phyloP scores from a whole-genome alignment of 2,888 invertebrate species.

The Nemotelus pantherinus region DNA sequence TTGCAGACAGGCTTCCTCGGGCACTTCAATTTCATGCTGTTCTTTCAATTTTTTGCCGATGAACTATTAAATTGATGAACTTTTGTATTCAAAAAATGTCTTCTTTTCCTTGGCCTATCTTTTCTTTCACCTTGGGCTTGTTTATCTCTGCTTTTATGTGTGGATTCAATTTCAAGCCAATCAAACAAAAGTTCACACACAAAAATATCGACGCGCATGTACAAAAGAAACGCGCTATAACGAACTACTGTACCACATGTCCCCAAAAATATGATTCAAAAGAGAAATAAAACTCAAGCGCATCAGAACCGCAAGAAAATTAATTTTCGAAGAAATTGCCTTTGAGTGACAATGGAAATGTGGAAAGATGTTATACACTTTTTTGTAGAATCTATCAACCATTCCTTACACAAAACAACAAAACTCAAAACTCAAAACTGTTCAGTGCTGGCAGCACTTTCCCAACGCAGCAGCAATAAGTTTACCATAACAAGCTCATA shows the following conservation, averaged over 20 bases:
- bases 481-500: no score
- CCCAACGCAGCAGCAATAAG: no score
- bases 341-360: no score
- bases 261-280: background rate
- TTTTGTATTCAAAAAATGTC: background rate
- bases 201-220: background rate
- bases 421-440: no score
- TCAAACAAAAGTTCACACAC: background rate
- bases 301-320: background rate
- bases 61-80: slow-evolving; percentile 4
- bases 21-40: slow-evolving; percentile 18
- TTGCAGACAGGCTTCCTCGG: slow-evolving; percentile 11
- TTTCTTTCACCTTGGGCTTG: slow-evolving; percentile 1
- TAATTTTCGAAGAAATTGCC: no score
- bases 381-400: no score
- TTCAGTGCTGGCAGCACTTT: no score
- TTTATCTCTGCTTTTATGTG: background rate
- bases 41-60: slow-evolving; percentile 19
- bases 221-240: background rate
- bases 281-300: background rate
- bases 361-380: no score
- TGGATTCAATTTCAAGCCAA: slow-evolving; percentile 3
- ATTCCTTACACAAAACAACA: no score
- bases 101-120: slow-evolving; percentile 16
- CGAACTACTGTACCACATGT: slow-evolving; percentile 1